Evolutionary conservation across 2,113 vertebrate genomes (phyloP), one percentile per base, ranked within the genome.

Genomic region (Labeo catla): DNA sequence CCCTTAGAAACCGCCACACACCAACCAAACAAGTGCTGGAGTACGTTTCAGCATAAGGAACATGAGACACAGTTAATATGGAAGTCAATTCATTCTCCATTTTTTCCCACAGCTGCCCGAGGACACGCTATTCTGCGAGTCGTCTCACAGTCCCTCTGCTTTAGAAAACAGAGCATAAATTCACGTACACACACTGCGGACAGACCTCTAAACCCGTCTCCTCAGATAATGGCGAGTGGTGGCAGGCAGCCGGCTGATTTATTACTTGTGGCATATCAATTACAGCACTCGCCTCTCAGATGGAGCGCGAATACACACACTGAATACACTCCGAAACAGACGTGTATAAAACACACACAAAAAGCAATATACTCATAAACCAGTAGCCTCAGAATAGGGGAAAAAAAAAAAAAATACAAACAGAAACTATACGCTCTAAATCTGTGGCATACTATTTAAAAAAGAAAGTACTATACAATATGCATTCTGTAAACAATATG

Each of bases 241-340:
- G 84, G 87, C 87, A 90, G 86, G 86, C 76, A 59, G 81, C 86
- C 86, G 16, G 77, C 81, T 90, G 89, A 90, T 90, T 90, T 90
- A 90, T 90, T 90, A 87, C 88, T 85, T 85, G 86, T 90, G 89
- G 89, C 89, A 89, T 90, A 90, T 90, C 89, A 90, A 90, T 90
- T 90, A 89, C 89, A 88, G 84, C 85, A 85, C 84, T 84, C 72
- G 66, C 78, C 87, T 83, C 86, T 87, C 86, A 84, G 86, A 87
- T 59, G 88, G 70, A 73, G 83, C 15, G n/a, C 66, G 28, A 66
- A 72, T 66, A 83, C 63, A 83, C 80, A 82, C 57, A 80, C 59
- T 23, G 43, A 39, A 83, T n/a, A 82, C n/a, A 52, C 83, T 61
- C 84, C 16, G 2, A n/a, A 77, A 80, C 43, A 59, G 28, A 36